Evolutionary conservation across 2,888 invertebrate genomes (phyloP), one percentile per base, ranked within the genome.

Genomic region (Epiblema foenella): DNA sequence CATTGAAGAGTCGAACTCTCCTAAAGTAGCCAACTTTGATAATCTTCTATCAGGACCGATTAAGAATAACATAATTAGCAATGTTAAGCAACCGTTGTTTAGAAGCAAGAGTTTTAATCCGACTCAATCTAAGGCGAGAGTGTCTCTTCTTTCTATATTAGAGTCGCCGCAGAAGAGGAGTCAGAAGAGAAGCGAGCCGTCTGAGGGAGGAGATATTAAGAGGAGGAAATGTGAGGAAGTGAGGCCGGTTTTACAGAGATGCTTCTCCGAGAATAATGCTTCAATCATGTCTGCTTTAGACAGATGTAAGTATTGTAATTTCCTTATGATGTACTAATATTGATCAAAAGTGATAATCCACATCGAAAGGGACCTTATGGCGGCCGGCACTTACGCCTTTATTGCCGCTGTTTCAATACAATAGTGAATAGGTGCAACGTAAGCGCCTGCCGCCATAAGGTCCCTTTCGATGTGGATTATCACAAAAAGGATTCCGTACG

Each of bases 261-360:
- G 96, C 29, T 94, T 95, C 77, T 97, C 97, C 0, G 97, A 97
- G 75, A 97, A 96, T 59, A 97, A 97, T 82, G 96, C 96, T 0
- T 95, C 95, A 0, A 96, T 96, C 15, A 96, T 96, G 95, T 94
- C 94, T 11, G 97, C 97, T 0, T 86, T 97, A 74, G 95, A 96
- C 17, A 88, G 95, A 88, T 96, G 95, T 95, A 78, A 94, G 94
- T 94, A 78, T 60, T 42, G 10, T 42, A n/a, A n/a, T n/a, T n/a
- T n/a, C n/a, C n/a, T n/a, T n/a, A n/a, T n/a, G n/a, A n/a, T n/a
- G n/a, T n/a, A n/a, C n/a, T n/a, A n/a, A n/a, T n/a, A n/a, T n/a
- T n/a, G n/a, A n/a, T n/a, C n/a, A n/a, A n/a, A n/a, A n/a, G n/a
- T n/a, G n/a, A n/a, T n/a, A n/a, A n/a, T n/a, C n/a, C n/a, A n/a